phyloP scores from a whole-genome alignment of 1,140 invertebrate species.

The Aphelinus certus region DNA sequence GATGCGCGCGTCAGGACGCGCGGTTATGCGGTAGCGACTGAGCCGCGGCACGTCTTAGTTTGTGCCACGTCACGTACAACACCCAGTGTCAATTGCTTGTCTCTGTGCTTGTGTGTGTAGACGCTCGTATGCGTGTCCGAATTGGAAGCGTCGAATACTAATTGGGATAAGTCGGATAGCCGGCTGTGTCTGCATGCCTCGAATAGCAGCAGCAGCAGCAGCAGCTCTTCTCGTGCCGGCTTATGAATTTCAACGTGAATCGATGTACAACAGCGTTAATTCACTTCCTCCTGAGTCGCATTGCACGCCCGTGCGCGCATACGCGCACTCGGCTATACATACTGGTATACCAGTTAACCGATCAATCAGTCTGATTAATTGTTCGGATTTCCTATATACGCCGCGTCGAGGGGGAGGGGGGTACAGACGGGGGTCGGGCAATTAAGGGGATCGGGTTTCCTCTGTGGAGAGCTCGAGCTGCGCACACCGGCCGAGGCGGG shows the following conservation, averaged over 20 bases:
- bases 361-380: constrained; percentile 36
- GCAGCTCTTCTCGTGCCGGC: no score
- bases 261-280: constrained; percentile 27
- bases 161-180: background rate
- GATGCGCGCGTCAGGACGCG: no score
- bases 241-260: background rate
- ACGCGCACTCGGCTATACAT: no score
- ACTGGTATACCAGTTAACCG: background rate
- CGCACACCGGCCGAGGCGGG: background rate
- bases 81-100: no score
- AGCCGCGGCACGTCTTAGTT: no score
- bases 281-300: constrained; percentile 4
- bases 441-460: constrained; percentile 31
- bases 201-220: no score
- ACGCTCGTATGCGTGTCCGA: no score
- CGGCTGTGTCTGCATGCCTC: no score
- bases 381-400: constrained; percentile 17
- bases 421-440: background rate
- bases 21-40: no score
- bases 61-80: no score
- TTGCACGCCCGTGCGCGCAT: background rate
- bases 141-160: background rate
- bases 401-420: background rate
- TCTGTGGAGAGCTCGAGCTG: background rate
- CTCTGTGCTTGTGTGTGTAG: no score